A percentile compares a stretch with the other conserved stretches of the same genome.
These are phyloP conservation scores for Andricus curvator DNA, from an alignment of 2,888 invertebrate species.

Conservation along the genomic window DNA sequence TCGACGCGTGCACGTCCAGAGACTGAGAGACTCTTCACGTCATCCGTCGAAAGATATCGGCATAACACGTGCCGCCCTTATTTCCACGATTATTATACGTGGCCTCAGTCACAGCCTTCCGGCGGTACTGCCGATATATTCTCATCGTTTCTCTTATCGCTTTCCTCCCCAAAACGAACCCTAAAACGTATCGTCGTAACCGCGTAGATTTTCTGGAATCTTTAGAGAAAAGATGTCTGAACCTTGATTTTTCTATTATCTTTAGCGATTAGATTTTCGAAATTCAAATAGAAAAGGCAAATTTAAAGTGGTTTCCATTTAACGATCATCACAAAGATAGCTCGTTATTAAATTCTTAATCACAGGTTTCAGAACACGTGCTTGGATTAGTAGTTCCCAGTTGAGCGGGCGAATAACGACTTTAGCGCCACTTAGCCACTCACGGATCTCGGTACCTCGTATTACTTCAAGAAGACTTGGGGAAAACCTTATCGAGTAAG, in stretches of 20 bases:
- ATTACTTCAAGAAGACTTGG: constrained; percentile 33
- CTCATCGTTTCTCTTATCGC: background rate
- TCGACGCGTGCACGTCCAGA: constrained; percentile 11
- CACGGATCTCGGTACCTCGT: constrained; percentile 18
- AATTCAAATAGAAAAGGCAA: background rate
- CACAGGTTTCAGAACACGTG: background rate
- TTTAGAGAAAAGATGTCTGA: no score
- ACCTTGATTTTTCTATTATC: no score
- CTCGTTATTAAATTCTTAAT: background rate
- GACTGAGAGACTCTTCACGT: constrained; percentile 10
- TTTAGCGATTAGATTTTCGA: background rate
- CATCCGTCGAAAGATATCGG: constrained; percentile 16
- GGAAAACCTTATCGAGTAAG: constrained; percentile 37
- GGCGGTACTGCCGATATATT: background rate
- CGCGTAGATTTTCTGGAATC: no score
- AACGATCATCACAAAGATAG: background rate
- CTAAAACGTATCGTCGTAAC: background rate
- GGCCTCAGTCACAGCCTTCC: constrained; percentile 14
- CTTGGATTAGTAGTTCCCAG: constrained; percentile 5
- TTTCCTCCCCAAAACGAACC: background rate
- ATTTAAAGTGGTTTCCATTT: background rate
- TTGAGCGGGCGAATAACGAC: constrained; percentile 13
- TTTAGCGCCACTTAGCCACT: constrained; percentile 17
- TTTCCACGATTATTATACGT: constrained; percentile 1
- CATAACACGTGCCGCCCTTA: constrained; percentile 18